Evolutionary conservation across 2,113 vertebrate genomes (phyloP).

Genomic region (Tichodroma muraria): DNA sequence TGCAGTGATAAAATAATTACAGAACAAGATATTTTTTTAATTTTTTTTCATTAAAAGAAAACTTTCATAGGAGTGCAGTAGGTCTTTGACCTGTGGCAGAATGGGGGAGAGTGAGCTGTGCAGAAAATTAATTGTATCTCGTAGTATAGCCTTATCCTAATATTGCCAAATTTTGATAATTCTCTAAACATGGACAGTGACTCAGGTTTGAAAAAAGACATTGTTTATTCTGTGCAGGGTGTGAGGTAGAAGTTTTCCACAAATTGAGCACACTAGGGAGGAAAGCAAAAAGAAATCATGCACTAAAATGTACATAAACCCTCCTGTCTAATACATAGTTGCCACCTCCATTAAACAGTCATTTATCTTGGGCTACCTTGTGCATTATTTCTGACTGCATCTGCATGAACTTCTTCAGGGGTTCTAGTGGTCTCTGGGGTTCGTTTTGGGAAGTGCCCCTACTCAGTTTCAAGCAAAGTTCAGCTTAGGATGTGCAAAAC

Average conservation of each 20-base stretch:
- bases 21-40: background rate
- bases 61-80: background rate
- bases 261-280: background rate
- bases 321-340: background rate
- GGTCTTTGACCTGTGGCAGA: background rate
- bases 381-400: background rate
- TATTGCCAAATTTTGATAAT: background rate
- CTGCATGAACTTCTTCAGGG: fast-evolving
- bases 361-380: background rate
- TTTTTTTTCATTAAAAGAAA: background rate
- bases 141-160: background rate
- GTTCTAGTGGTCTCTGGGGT: background rate
- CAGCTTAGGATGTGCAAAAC: fast-evolving
- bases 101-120: background rate
- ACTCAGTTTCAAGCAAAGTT: background rate
- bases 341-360: background rate
- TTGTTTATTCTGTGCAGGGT: background rate
- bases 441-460: fast-evolving
- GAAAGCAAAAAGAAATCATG: background rate
- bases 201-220: background rate
- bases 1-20: background rate
- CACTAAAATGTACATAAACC: background rate
- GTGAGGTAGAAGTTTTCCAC: background rate
- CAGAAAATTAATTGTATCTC: background rate
- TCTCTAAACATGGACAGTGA: background rate